A percentile compares a stretch with the other conserved stretches of the same genome.
phyloP scores from a whole-genome alignment of 2,888 invertebrate genomes.

The Synanthedon andrenaeformis region DNA sequence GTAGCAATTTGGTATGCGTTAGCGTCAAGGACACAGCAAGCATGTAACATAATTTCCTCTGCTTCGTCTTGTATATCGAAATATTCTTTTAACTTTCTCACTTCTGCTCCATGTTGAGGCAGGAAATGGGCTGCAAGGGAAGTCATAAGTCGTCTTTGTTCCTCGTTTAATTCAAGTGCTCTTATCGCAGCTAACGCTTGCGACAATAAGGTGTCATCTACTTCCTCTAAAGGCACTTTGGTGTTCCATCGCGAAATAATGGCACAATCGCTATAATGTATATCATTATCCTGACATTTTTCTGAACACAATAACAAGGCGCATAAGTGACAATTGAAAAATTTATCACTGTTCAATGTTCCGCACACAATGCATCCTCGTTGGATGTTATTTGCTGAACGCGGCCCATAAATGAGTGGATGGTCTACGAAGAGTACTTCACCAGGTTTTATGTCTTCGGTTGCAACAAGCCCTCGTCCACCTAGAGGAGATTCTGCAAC shows the following conservation, averaged over 20 bases:
- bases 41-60: conserved; percentile 66
- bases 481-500: conserved; percentile 72
- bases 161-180: conserved; percentile 43
- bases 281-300: conserved; percentile 69
- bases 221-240: conserved; percentile 50
- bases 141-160: conserved; percentile 62
- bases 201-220: conserved; percentile 42
- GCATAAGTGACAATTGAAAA: conserved; percentile 73
- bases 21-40: conserved; percentile 74
- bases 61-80: conserved; percentile 68
- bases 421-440: conserved; percentile 79
- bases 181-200: conserved; percentile 49
- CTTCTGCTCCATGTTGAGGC: conserved; percentile 70
- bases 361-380: conserved; percentile 77
- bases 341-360: conserved; percentile 46
- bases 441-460: conserved; percentile 73
- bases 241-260: conserved; percentile 71
- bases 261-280: conserved; percentile 75
- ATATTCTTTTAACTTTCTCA: conserved; percentile 60
- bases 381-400: conserved; percentile 63
- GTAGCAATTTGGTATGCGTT: conserved; percentile 76
- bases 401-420: conserved; percentile 78
- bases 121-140: conserved; percentile 65
- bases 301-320: conserved; percentile 77
- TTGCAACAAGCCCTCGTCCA: conserved; percentile 80